A percentile compares a stretch with the other conserved stretches of the same genome.
These are phyloP conservation scores for Malacoctenus gilli DNA, from an alignment of 2,797 vertebrate species.

Conservation along the genomic window DNA sequence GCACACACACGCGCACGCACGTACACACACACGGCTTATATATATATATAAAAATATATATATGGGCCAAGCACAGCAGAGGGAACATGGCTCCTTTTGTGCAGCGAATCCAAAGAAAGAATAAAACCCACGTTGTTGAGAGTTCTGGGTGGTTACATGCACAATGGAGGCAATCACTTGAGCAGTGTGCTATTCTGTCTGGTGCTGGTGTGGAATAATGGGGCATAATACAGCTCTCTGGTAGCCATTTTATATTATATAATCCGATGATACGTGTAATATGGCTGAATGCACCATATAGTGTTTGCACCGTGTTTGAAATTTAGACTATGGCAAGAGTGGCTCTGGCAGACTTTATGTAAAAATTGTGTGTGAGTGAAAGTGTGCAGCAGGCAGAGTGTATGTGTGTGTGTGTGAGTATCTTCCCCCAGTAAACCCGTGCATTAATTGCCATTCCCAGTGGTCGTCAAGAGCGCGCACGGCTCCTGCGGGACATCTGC, in stretches of 20 bases:
- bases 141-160: conserved; percentile 59
- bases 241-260: conserved; percentile 48
- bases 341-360: conserved; percentile 50
- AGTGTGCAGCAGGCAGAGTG: conserved; percentile 32
- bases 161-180: conserved; percentile 65
- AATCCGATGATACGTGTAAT: conserved; percentile 45
- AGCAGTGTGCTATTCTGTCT: conserved; percentile 41
- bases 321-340: conserved; percentile 34
- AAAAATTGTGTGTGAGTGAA: conserved; percentile 48
- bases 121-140: conserved; percentile 32
- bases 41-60: conserved; percentile 17
- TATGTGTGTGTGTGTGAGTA: conserved; percentile 33
- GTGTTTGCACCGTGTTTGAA: conserved; percentile 36
- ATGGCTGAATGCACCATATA: conserved; percentile 58
- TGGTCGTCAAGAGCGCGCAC: conserved; percentile 69
- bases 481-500: conserved; percentile 78
- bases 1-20: neutral
- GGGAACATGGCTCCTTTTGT: conserved; percentile 37
- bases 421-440: conserved; percentile 51
- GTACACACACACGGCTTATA: conserved; percentile 11
- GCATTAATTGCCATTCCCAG: conserved; percentile 82
- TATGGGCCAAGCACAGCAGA: conserved; percentile 27
- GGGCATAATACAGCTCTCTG: conserved; percentile 44
- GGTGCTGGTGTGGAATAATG: conserved; percentile 53
- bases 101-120: conserved; percentile 33